Evolutionary conservation across 2,888 invertebrate genomes (phyloP).

Genomic region (Xestoiulus laeticollis): DNA sequence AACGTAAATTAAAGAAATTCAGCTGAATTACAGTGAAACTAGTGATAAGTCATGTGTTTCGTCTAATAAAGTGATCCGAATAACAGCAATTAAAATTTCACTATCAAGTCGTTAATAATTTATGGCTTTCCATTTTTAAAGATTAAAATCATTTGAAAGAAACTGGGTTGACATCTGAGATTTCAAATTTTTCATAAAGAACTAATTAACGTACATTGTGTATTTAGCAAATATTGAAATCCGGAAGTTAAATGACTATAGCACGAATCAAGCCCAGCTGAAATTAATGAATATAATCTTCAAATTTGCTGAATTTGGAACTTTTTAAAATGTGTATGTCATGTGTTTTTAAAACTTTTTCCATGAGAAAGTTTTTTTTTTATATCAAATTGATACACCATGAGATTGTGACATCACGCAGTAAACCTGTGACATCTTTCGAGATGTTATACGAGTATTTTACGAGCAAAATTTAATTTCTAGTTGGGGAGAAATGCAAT

Average conservation of each 20-base stretch:
- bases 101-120: slow-evolving; percentile 17
- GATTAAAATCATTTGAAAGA: background rate
- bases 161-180: background rate
- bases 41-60: slow-evolving; percentile 5
- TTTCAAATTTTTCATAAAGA: background rate
- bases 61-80: background rate
- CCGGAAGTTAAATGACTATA: background rate
- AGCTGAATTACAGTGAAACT: background rate
- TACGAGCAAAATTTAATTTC: background rate
- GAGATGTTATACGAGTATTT: background rate
- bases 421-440: background rate
- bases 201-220: background rate
- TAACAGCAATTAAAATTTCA: slow-evolving; percentile 31
- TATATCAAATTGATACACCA: background rate
- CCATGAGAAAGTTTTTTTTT: background rate
- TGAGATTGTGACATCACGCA: background rate
- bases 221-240: background rate
- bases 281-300: no score
- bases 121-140: background rate
- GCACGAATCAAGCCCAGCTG: background rate
- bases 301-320: background rate
- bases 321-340: no score
- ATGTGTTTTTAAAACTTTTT: background rate
- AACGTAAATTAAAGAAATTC: background rate
- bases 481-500: background rate